phyloP scores from a whole-genome alignment of 2,113 vertebrate genomes.

The Tragelaphus scriptus region DNA sequence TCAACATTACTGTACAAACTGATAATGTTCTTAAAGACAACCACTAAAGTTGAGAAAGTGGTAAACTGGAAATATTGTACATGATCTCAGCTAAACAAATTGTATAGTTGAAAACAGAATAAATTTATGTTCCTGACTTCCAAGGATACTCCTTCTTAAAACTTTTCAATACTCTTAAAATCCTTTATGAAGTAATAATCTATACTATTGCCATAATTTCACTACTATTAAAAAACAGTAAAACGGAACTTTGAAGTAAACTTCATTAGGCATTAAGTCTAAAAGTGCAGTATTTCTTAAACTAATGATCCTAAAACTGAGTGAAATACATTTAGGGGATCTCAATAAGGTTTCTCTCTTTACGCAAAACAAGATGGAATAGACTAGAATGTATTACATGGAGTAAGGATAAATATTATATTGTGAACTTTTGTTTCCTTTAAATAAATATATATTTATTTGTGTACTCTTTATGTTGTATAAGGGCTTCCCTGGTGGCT shows the following conservation, averaged over 20 bases:
- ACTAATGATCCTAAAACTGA: neutral
- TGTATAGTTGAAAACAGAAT: neutral
- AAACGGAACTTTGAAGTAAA: neutral
- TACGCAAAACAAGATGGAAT: neutral
- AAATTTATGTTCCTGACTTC: neutral
- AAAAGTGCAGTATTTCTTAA: neutral
- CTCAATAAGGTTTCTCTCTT: neutral
- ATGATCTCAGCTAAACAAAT: neutral
- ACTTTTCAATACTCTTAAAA: neutral
- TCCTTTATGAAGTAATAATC: neutral
- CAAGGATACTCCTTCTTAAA: neutral
- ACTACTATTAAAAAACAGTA: neutral
- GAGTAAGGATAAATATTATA: neutral
- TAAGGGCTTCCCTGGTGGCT: neutral
- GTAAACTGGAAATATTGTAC: neutral
- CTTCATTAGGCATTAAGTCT: neutral
- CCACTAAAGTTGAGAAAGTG: neutral
- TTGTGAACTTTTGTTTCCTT: neutral
- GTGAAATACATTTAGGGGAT: neutral
- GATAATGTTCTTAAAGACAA: constrained; percentile 1
- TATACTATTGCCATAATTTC: neutral
- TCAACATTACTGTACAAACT: neutral
- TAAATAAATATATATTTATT: neutral
- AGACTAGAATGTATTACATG: neutral
- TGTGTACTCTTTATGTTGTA: neutral